Conservation (phyloP, 2,888 invertebrate species). For the Oscheius sp. region DNA sequence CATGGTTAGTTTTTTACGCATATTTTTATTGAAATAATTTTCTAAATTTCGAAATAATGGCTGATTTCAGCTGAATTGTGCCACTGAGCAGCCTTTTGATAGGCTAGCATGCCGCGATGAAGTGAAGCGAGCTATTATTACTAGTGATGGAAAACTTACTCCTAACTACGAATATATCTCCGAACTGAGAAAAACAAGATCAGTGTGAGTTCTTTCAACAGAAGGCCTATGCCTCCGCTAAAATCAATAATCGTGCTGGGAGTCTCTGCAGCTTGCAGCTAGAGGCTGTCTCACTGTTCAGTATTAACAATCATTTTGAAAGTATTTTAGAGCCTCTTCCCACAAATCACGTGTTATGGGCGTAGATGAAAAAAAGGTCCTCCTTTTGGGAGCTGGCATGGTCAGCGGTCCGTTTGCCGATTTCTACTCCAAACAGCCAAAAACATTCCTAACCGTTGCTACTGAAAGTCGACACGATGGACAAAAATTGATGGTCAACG, state of each 20-base stretch:
- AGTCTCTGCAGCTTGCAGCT: too few relatives aligned
- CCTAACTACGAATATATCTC: constrained; percentile 93
- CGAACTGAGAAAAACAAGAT: constrained; percentile 78
- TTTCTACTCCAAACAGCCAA: constrained; percentile 84
- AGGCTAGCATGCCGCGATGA: constrained; percentile 60
- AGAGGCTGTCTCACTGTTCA: too few relatives aligned
- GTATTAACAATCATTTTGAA: too few relatives aligned
- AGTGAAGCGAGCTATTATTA: constrained; percentile 83
- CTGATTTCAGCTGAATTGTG: constrained; percentile 61
- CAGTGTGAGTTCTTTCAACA: constrained; percentile 42
- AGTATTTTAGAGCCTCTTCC: constrained; percentile 76
- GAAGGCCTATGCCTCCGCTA: too few relatives aligned
- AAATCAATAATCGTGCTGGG: constrained; percentile 6
- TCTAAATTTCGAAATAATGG: neutral
- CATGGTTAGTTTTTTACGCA: constrained; percentile 74
- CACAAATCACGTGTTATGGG: constrained; percentile 80
- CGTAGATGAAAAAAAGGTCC: constrained; percentile 74
- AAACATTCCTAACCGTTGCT: constrained; percentile 74
- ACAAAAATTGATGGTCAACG: constrained; percentile 82
- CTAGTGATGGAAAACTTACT: constrained; percentile 90
- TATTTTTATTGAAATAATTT: neutral
- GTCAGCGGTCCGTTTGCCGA: constrained; percentile 94
- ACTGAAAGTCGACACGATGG: constrained; percentile 88
- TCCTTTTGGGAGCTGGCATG: constrained; percentile 92
- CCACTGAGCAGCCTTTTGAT: constrained; percentile 63